Evolutionary conservation across 1,140 invertebrate genomes (phyloP).

Genomic region (Medauroidea extradentata): DNA sequence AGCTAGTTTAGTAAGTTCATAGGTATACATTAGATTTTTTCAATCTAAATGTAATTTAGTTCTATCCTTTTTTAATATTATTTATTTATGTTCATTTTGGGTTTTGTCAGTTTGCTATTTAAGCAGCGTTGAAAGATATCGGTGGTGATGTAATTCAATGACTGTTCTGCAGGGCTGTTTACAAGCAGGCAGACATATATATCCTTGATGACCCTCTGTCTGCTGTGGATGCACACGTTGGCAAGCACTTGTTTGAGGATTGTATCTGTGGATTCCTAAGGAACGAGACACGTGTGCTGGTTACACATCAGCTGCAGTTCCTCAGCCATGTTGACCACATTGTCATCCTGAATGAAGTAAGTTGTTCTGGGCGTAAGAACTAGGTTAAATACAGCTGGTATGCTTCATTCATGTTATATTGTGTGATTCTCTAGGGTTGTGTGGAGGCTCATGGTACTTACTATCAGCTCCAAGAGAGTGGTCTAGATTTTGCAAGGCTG

Average conservation of each 20-base stretch:
- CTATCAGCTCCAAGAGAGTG: constrained; percentile 55
- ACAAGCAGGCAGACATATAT: constrained; percentile 58
- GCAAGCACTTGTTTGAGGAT: constrained; percentile 64
- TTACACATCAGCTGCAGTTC: too few species aligned
- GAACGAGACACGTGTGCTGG: constrained; percentile 68
- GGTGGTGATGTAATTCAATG: too few species aligned
- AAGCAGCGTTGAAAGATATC: too few species aligned
- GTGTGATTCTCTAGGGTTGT: constrained; percentile 55
- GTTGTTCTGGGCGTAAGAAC: too few species aligned
- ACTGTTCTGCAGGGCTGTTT: constrained; percentile 4
- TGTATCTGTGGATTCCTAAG: constrained; percentile 51
- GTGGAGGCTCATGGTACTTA: constrained; percentile 57
- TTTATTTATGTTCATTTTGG: too few species aligned
- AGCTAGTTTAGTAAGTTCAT: too few species aligned
- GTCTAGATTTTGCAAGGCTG: constrained; percentile 60
- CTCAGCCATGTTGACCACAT: not conserved
- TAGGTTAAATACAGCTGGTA: too few species aligned
- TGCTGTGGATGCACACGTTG: constrained; percentile 71
- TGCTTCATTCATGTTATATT: too few species aligned
- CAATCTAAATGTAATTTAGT: too few species aligned
- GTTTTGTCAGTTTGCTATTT: too few species aligned
- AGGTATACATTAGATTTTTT: too few species aligned
- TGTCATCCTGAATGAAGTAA: not conserved
- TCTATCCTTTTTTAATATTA: too few species aligned
- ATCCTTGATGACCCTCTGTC: constrained; percentile 80